Evolutionary conservation across 2,888 invertebrate species (phyloP).

Genomic region (Morpho helenor): DNA sequence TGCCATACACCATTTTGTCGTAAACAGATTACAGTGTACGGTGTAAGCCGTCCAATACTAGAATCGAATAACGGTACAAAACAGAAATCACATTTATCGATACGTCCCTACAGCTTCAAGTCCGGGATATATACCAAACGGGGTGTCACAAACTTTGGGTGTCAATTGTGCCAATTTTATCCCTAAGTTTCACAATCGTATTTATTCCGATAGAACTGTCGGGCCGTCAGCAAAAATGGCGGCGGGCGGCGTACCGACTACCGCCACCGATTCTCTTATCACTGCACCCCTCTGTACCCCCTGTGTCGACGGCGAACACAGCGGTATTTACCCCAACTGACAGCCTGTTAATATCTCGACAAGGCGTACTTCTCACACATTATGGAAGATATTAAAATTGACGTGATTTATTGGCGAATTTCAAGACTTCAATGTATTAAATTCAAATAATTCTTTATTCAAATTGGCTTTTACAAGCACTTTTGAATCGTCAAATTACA

Average conservation of each 20-base stretch:
- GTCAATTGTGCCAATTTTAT: slow-evolving; percentile 8
- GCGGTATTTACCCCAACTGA: background rate
- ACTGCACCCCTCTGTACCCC: slow-evolving; percentile 4
- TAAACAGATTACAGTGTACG: no score
- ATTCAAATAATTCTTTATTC: no score
- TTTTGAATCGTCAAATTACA: no score
- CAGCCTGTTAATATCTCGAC: background rate
- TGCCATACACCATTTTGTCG: no score
- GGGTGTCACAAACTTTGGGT: slow-evolving; percentile 7
- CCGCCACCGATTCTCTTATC: slow-evolving; percentile 21
- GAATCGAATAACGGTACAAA: background rate
- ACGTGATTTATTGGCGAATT: background rate
- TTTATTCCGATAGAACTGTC: slow-evolving; percentile 8
- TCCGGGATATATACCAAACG: background rate
- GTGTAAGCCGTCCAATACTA: no score
- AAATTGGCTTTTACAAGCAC: no score
- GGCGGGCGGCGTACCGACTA: slow-evolving; percentile 17
- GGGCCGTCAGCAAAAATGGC: slow-evolving; percentile 12
- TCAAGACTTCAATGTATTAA: no score
- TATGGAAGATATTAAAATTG: background rate
- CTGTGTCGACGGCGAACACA: background rate
- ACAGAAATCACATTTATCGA: slow-evolving; percentile 1
- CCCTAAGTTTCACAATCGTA: slow-evolving; percentile 3
- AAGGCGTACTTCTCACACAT: background rate
- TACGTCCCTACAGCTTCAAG: no score